Evolutionary conservation across 2,113 vertebrate genomes (phyloP).

Genomic region (Lota lota): DNA sequence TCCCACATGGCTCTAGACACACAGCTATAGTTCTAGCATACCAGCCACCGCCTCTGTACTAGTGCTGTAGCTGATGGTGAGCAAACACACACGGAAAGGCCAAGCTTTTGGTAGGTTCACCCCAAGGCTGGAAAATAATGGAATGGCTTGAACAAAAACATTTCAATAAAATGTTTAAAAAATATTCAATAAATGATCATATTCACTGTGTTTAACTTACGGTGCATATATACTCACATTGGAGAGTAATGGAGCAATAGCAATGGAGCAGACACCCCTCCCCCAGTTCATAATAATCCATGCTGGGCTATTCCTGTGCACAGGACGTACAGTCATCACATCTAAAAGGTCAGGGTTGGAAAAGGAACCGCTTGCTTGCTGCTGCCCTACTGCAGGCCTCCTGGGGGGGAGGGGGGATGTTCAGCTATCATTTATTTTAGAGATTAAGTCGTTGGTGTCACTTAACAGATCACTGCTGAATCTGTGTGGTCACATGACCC

Average conservation of each 20-base stretch:
- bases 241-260: too few relatives aligned
- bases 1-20: too few relatives aligned
- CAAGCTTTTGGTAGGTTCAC: neutral
- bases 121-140: neutral
- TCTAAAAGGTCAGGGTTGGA: conserved; percentile 59
- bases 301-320: conserved; percentile 38
- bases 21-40: too few relatives aligned
- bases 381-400: conserved; percentile 28
- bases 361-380: conserved; percentile 36
- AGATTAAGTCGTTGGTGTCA: conserved; percentile 30
- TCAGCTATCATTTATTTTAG: conserved; percentile 34
- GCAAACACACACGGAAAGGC: too few relatives aligned
- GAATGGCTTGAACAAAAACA: too few relatives aligned
- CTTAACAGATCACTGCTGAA: conserved; percentile 30
- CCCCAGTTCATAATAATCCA: conserved; percentile 13
- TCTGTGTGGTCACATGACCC: conserved; percentile 14
- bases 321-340: conserved; percentile 37
- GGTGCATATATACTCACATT: too few relatives aligned
- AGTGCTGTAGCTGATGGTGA: too few relatives aligned
- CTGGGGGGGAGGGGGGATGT: conserved; percentile 9
- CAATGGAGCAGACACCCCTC: neutral
- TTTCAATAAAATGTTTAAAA: too few relatives aligned
- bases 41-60: too few relatives aligned
- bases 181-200: too few relatives aligned
- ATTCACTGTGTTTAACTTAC: too few relatives aligned